A percentile compares a stretch with the other conserved stretches of the same genome.
phyloP scores from a whole-genome alignment of 1,140 invertebrate species.

The Teleogryllus occipitalis region DNA sequence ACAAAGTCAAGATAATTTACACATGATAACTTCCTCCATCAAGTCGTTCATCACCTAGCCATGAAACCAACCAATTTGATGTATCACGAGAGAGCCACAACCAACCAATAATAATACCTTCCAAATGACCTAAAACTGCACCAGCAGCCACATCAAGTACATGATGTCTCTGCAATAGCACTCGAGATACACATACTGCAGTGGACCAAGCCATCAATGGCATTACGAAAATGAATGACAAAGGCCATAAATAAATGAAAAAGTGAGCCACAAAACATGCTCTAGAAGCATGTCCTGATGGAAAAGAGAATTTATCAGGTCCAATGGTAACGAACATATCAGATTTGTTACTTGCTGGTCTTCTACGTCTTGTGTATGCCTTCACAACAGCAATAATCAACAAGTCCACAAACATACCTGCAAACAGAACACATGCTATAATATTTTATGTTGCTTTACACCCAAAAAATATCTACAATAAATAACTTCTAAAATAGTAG shows the following conservation, averaged over 20 bases:
- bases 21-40: constrained; percentile 48
- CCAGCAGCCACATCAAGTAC: constrained; percentile 78
- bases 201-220: constrained; percentile 65
- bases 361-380: constrained; percentile 61
- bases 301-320: constrained; percentile 90
- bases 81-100: constrained; percentile 56
- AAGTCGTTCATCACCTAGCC: constrained; percentile 46
- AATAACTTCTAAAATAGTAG: too few relatives aligned
- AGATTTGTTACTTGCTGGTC: constrained; percentile 56
- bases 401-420: neutral
- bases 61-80: constrained; percentile 40
- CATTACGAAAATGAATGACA: constrained; percentile 25
- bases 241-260: constrained; percentile 47
- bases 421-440: too few relatives aligned
- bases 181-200: constrained; percentile 66
- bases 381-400: constrained; percentile 74
- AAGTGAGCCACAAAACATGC: constrained; percentile 67
- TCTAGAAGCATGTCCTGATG: constrained; percentile 90
- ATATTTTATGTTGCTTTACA: too few relatives aligned
- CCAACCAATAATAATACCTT: constrained; percentile 54
- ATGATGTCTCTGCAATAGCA: constrained; percentile 77
- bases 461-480: too few relatives aligned
- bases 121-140: constrained; percentile 60
- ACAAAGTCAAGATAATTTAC: constrained; percentile 21
- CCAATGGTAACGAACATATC: constrained; percentile 54